phyloP scores from a whole-genome alignment of 2,797 vertebrate species.

The Thamnophis elegans region DNA sequence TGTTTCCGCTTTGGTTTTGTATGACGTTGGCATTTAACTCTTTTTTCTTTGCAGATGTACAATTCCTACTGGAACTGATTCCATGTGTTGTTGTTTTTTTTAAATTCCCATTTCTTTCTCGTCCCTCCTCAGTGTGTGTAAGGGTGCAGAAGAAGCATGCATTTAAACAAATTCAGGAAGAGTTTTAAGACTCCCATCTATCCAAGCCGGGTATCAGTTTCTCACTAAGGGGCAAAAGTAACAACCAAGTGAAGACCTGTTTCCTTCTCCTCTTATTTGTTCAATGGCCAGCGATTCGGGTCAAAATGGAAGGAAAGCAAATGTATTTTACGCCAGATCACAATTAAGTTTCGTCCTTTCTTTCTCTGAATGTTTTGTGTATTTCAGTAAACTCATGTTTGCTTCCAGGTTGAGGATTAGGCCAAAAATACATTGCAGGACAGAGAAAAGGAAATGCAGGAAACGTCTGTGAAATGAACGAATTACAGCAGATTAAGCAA shows the following conservation, averaged over 20 bases:
- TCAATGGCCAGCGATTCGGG: slow-evolving; percentile 1
- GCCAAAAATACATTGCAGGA: not conserved
- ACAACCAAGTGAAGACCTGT: not conserved
- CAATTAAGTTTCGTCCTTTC: not conserved
- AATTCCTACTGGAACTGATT: slow-evolving; percentile 15
- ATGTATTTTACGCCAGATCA: slow-evolving; percentile 11
- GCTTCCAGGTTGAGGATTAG: fast-evolving
- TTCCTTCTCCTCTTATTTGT: not conserved
- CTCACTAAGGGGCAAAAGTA: slow-evolving; percentile 33
- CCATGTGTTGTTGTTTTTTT: slow-evolving; percentile 17
- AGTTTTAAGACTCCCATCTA: slow-evolving; percentile 51
- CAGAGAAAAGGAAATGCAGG: not conserved
- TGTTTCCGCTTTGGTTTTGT: slow-evolving; percentile 4
- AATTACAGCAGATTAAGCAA: not conserved
- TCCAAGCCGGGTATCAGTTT: slow-evolving; percentile 56
- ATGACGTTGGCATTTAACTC: not conserved
- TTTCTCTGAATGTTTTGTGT: not conserved
- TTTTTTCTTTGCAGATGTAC: slow-evolving; percentile 29
- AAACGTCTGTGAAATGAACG: not conserved
- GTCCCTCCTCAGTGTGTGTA: slow-evolving; percentile 61
- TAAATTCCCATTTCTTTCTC: slow-evolving; percentile 59
- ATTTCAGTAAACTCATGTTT: not conserved
- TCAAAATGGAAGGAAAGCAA: slow-evolving; percentile 15
- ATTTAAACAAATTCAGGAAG: slow-evolving; percentile 63
- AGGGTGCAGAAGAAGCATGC: slow-evolving; percentile 63